These are phyloP conservation scores for Tachystola acroxantha DNA, from an alignment of 2,888 invertebrate genomes.

Conservation along the genomic window DNA sequence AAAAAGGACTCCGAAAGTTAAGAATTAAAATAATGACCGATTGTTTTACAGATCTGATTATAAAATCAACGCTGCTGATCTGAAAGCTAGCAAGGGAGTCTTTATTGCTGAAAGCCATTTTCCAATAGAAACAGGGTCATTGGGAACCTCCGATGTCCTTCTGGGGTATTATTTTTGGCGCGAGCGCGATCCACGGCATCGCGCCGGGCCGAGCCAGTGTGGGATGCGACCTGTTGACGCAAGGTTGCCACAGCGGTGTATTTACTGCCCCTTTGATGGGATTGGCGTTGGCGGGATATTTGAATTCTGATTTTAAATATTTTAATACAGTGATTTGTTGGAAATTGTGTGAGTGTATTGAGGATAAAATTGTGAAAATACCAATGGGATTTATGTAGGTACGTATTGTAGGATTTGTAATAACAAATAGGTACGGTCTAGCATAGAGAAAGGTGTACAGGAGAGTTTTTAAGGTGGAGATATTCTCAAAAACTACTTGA, in stretches of 20 bases:
- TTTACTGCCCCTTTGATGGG: constrained; percentile 13
- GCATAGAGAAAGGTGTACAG: too few relatives aligned
- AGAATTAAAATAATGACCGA: not conserved
- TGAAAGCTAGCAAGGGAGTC: constrained; percentile 37
- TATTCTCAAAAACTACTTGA: too few relatives aligned
- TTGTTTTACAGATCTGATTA: constrained; percentile 12
- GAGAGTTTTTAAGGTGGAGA: too few relatives aligned
- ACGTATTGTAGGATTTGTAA: not conserved
- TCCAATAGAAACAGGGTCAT: constrained; percentile 65
- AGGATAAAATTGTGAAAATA: not conserved
- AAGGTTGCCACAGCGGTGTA: constrained; percentile 46
- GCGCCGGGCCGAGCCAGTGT: constrained; percentile 52
- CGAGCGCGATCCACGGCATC: constrained; percentile 55
- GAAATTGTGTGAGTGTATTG: not conserved
- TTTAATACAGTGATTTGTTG: not conserved
- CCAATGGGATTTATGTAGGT: not conserved
- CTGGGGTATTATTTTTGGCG: constrained; percentile 72
- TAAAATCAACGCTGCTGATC: constrained; percentile 37
- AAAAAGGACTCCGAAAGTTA: too few relatives aligned
- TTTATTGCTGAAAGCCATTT: constrained; percentile 63
- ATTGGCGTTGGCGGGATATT: constrained; percentile 38
- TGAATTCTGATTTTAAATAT: constrained; percentile 28
- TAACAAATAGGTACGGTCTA: too few relatives aligned
- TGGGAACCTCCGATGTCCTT: constrained; percentile 61
- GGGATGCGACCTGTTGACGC: constrained; percentile 74